Percentiles rank a stretch among this genome's conserved stretches.
Evolutionary conservation across 2,797 vertebrate species (phyloP).

Genomic region (Hapalemur alaotrensis): DNA sequence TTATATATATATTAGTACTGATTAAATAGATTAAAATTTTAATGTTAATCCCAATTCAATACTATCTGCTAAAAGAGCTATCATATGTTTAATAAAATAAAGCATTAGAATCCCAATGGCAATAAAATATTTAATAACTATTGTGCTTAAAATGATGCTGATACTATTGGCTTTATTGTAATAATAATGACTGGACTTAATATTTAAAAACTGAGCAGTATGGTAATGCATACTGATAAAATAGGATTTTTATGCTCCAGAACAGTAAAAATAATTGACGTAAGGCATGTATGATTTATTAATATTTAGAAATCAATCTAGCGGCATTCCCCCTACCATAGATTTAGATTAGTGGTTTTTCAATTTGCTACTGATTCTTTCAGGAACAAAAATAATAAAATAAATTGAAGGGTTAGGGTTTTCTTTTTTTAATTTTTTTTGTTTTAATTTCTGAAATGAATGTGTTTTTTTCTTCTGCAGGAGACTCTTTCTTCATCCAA

Average conservation of each 20-base stretch:
- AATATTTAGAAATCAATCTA: constrained; percentile 19
- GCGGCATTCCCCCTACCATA: background rate
- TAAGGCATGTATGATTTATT: background rate
- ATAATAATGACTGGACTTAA: background rate
- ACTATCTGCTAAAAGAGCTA: background rate
- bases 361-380: background rate
- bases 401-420: background rate
- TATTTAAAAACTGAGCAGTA: background rate
- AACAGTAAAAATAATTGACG: constrained; percentile 47
- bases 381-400: background rate
- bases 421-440: background rate
- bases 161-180: background rate
- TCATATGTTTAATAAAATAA: background rate
- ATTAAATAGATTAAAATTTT: constrained; percentile 12
- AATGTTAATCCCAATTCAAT: background rate
- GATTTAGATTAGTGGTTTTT: background rate
- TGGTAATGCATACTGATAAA: background rate
- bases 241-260: background rate
- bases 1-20: background rate
- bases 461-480: constrained; percentile 82
- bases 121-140: background rate
- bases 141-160: background rate
- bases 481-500: constrained; percentile 92
- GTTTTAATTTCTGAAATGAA: constrained; percentile 45
- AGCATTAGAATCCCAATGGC: background rate